Conservation (phyloP, 2,888 invertebrate species). For the Trilocha varians region DNA sequence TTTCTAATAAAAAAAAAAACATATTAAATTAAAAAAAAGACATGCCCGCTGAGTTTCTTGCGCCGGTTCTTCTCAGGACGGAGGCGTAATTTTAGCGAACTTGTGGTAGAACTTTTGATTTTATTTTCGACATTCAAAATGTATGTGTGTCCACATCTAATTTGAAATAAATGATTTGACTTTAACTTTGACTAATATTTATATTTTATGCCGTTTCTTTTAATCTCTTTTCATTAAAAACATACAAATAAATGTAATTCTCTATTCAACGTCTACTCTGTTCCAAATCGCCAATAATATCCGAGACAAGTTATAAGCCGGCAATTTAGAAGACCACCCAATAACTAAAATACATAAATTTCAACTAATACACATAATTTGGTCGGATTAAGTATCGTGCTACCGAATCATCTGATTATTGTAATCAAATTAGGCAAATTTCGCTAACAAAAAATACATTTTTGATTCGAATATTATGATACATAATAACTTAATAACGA, state of each 20-base stretch:
- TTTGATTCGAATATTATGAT: not conserved
- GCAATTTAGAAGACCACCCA: constrained; percentile 5
- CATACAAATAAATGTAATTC: no score
- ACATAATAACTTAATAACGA: not conserved
- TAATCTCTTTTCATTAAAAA: not conserved
- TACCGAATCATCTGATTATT: constrained; percentile 12
- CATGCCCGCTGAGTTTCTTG: no score
- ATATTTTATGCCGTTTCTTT: not conserved
- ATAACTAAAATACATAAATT: not conserved
- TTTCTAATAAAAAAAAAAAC: no score
- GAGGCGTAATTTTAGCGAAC: no score
- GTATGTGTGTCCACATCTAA: no score
- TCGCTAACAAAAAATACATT: not conserved
- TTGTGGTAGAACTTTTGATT: no score
- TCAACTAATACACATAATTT: not conserved
- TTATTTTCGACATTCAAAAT: no score
- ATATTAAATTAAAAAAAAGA: no score
- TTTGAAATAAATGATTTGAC: no score
- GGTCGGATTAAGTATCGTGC: constrained; percentile 8
- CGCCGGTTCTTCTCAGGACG: no score
- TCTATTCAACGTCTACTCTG: constrained; percentile 6
- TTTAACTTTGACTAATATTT: no score
- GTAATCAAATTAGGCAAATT: constrained; percentile 10
- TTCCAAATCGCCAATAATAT: constrained; percentile 1
- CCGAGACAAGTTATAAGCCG: not conserved